Conservation (phyloP, 2,888 invertebrate genomes). For the Agonum fuliginosum region DNA sequence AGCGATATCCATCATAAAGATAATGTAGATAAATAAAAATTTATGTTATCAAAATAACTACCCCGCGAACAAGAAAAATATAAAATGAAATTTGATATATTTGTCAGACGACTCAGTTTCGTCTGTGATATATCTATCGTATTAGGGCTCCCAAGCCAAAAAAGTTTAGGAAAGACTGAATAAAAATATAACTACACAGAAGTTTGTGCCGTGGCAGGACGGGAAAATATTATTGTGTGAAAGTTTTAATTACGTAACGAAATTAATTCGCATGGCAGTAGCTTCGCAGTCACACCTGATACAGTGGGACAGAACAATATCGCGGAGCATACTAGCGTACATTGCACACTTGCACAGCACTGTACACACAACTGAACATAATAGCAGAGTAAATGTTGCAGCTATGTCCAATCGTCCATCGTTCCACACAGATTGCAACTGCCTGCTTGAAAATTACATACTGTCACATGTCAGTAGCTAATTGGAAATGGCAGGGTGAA, state of each 20-base stretch:
- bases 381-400: neutral
- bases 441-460: conserved; percentile 46
- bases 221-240: conserved; percentile 9
- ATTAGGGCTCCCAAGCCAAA: neutral
- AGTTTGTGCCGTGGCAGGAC: neutral
- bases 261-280: conserved; percentile 14
- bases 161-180: neutral
- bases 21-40: too few species aligned
- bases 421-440: conserved; percentile 6
- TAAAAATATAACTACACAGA: conserved; percentile 14
- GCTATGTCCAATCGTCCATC: neutral
- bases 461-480: conserved; percentile 53
- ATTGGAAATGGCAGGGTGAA: conserved; percentile 56
- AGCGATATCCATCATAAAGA: too few species aligned
- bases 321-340: too few species aligned
- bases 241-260: conserved; percentile 32
- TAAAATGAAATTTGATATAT: too few species aligned
- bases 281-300: conserved; percentile 17
- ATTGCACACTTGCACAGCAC: too few species aligned
- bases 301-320: neutral
- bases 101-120: too few species aligned
- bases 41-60: too few species aligned
- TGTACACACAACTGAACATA: neutral
- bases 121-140: neutral
- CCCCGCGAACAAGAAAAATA: too few species aligned